Base-by-base conservation (phyloP, 2,888 invertebrate genomes). In the Caprella mutica region DNA sequence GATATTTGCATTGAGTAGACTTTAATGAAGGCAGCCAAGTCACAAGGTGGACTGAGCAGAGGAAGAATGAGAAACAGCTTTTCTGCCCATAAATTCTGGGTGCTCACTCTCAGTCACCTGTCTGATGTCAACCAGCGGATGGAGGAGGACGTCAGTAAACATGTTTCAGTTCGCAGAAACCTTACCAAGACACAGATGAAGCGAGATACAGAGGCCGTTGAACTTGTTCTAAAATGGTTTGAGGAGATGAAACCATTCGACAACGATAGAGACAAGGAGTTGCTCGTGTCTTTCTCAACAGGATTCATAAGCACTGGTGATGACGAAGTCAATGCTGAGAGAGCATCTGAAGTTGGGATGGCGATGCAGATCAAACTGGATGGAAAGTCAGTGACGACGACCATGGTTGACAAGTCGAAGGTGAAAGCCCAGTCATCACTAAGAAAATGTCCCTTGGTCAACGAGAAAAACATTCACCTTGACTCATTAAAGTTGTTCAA, bases 321-420 rank as follows among this genome's bases (percentile, higher is more conserved):
- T 54, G 54, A 54, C 17, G 17, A 30, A 30, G 43, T 54, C 44
- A 35, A 35, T 35, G 35, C 35, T 35, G 35, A 35, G n/a, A 52
- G 24, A 39, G 40, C 52, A 17, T 42, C 9, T 26, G 44, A 54
- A 33, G 54, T n/a, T n/a, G n/a, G n/a, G n/a, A n/a, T n/a, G n/a
- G n/a, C n/a, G n/a, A n/a, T n/a, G n/a, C n/a, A n/a, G 26, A 55
- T 54, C 14, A 46, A 55, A 24, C 48, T 55, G 46, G 55, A 55
- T 35, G 46, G 46, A 46, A 30, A 46, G 38, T 55, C 46, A 55
- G 48, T 55, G 46, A 55, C 55, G 46, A 33, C 46, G 38, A 55
- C 55, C 24, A 55, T 46, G 46, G 46, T 46, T 35, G 35, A 12
- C 35, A 35, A 35, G 35, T 35, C 35, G 14, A 35, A 35, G 35